These are phyloP conservation scores for Drepana falcataria DNA, from an alignment of 2,888 invertebrate species.

Conservation along the genomic window DNA sequence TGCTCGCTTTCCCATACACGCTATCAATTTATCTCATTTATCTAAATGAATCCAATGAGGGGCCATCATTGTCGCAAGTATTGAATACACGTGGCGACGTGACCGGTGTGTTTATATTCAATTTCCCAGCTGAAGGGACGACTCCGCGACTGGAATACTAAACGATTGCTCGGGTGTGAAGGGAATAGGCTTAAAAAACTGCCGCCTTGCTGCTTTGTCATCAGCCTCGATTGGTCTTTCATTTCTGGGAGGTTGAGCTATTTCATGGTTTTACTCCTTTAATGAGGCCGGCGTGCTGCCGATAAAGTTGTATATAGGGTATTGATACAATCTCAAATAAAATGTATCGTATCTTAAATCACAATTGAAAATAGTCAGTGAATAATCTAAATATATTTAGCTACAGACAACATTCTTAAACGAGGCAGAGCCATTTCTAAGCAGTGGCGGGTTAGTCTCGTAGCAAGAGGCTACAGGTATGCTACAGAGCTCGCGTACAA, in stretches of 20 bases:
- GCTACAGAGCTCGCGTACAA: too few species aligned
- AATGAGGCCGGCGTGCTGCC: too few species aligned
- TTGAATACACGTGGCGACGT: slow-evolving; percentile 39
- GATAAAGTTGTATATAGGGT: too few species aligned
- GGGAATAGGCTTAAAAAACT: slow-evolving; percentile 21
- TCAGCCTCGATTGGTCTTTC: background rate
- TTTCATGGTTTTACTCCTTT: background rate
- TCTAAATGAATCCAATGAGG: slow-evolving; percentile 31
- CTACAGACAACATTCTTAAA: too few species aligned
- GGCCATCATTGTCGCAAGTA: slow-evolving; percentile 28
- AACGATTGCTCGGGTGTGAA: slow-evolving; percentile 20
- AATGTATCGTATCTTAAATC: too few species aligned
- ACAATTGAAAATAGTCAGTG: too few species aligned
- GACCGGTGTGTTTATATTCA: slow-evolving; percentile 51
- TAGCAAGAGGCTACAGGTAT: too few species aligned
- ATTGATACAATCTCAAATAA: too few species aligned
- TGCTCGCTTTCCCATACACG: slow-evolving; percentile 23
- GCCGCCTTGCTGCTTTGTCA: slow-evolving; percentile 6
- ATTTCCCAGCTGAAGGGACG: slow-evolving; percentile 38
- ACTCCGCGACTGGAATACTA: slow-evolving; percentile 27
- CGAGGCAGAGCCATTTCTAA: too few species aligned
- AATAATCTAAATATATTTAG: too few species aligned
- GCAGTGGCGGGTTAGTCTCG: too few species aligned
- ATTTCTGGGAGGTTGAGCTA: background rate
- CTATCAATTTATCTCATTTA: slow-evolving; percentile 38